A percentile compares a stretch with the other conserved stretches of the same genome.
phyloP scores from a whole-genome alignment of 1,140 invertebrate species.

The Drosophila sechellia region DNA sequence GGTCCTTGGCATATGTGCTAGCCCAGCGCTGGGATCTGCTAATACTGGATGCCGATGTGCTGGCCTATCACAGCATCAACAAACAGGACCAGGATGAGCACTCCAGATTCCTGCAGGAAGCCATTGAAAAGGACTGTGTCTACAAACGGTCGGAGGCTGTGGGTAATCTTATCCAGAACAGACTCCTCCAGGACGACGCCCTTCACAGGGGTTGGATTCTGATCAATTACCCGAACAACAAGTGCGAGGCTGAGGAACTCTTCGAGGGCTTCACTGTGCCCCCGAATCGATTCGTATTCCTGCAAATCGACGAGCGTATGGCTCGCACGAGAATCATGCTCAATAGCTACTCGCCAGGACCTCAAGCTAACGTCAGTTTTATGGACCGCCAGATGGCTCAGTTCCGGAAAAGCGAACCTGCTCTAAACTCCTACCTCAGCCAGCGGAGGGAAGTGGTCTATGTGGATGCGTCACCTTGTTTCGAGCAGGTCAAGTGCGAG shows the following conservation, averaged over 20 bases:
- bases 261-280: constrained; percentile 73
- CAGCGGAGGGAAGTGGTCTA: constrained; percentile 72
- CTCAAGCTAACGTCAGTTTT: constrained; percentile 54
- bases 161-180: constrained; percentile 50
- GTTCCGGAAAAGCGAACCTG: constrained; percentile 56
- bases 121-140: constrained; percentile 47
- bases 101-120: constrained; percentile 39
- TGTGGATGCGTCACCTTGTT: constrained; percentile 65
- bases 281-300: constrained; percentile 67
- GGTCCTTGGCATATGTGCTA: constrained; percentile 57
- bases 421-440: constrained; percentile 61
- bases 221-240: constrained; percentile 70
- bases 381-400: constrained; percentile 73
- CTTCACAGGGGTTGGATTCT: constrained; percentile 72
- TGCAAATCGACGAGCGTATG: constrained; percentile 65
- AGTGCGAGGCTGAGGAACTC: constrained; percentile 66
- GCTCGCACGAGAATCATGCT: constrained; percentile 52
- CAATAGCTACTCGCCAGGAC: constrained; percentile 48
- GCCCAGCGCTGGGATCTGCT: constrained; percentile 68
- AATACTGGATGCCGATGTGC: constrained; percentile 65
- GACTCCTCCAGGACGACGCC: constrained; percentile 65
- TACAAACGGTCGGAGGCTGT: constrained; percentile 56
- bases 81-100: constrained; percentile 18
- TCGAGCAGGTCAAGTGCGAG: constrained; percentile 68
- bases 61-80: constrained; percentile 67